Conservation (phyloP, 2,113 vertebrate genomes). For the Planiliza haematocheilus region DNA sequence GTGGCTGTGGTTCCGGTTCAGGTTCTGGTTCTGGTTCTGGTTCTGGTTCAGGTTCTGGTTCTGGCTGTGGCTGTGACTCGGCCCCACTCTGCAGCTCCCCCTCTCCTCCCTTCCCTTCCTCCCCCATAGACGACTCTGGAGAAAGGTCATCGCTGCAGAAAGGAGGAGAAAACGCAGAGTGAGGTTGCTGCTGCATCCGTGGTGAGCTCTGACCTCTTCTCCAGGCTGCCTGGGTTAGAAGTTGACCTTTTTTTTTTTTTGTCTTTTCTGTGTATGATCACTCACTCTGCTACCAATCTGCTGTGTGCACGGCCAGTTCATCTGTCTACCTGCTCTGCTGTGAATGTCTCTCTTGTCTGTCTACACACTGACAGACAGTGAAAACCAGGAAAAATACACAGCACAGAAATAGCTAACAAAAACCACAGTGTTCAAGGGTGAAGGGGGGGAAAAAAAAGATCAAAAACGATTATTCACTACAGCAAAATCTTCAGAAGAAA, state of each 20-base stretch:
- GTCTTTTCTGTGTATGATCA: conserved; percentile 52
- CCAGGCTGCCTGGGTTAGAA: conserved; percentile 77
- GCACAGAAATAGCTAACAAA: conserved; percentile 56
- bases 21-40: conserved; percentile 24
- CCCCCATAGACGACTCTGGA: conserved; percentile 74
- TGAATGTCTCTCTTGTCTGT: conserved; percentile 69
- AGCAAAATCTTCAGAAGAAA: conserved; percentile 54
- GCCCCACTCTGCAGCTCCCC: conserved; percentile 84
- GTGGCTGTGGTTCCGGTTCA: conserved; percentile 44
- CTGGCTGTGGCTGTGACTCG: conserved; percentile 77
- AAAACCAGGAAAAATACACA: conserved; percentile 48
- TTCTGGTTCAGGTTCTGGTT: conserved; percentile 31
- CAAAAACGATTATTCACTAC: conserved; percentile 47
- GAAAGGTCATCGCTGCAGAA: conserved; percentile 86
- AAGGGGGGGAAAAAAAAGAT: conserved; percentile 27
- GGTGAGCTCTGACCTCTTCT: conserved; percentile 82
- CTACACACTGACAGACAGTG: conserved; percentile 69
- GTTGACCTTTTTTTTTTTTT: conserved; percentile 51
- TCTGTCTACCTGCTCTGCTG: conserved; percentile 65
- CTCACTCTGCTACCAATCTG: conserved; percentile 57
- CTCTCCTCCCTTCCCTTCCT: conserved; percentile 87
- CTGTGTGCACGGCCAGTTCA: conserved; percentile 48
- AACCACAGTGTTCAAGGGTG: conserved; percentile 47
- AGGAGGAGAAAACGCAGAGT: conserved; percentile 88
- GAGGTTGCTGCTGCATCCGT: conserved; percentile 82